Conservation (phyloP, 2,888 invertebrate genomes). For the Hedya salicella region DNA sequence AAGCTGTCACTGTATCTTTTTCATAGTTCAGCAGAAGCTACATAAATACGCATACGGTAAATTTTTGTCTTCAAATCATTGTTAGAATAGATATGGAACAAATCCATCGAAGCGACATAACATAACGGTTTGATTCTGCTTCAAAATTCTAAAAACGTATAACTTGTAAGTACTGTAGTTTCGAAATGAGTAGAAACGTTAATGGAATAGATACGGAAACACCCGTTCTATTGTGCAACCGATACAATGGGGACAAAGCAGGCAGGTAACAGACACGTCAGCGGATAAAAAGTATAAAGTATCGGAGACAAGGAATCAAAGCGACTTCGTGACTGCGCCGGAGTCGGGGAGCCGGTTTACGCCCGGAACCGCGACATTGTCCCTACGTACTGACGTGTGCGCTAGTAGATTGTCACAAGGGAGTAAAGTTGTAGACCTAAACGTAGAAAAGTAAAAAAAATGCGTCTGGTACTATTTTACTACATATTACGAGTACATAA, state of each 20-base stretch:
- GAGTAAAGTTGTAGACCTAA: background rate
- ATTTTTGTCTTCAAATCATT: no score
- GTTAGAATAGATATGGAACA: no score
- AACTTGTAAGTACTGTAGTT: conserved; percentile 9
- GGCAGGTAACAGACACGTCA: conserved; percentile 39
- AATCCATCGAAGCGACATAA: no score
- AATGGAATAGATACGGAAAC: conserved; percentile 42
- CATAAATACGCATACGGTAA: no score
- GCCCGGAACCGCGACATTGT: conserved; percentile 34
- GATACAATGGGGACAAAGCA: conserved; percentile 39
- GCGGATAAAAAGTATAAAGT: conserved; percentile 42
- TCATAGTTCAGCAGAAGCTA: no score
- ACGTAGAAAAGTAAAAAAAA: no score
- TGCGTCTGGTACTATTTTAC: no score
- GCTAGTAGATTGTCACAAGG: conserved; percentile 3
- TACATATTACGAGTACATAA: no score
- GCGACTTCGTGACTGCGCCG: conserved; percentile 36
- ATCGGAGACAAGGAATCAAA: conserved; percentile 39
- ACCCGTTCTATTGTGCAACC: conserved; percentile 37
- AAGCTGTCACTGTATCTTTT: no score
- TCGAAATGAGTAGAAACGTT: conserved; percentile 30
- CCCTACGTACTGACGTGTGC: background rate
- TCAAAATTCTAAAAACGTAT: background rate
- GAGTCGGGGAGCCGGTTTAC: conserved; percentile 35
- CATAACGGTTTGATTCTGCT: background rate